These are phyloP conservation scores for Eubasilissa splendida DNA, from an alignment of 2,888 invertebrate genomes.

Conservation along the genomic window DNA sequence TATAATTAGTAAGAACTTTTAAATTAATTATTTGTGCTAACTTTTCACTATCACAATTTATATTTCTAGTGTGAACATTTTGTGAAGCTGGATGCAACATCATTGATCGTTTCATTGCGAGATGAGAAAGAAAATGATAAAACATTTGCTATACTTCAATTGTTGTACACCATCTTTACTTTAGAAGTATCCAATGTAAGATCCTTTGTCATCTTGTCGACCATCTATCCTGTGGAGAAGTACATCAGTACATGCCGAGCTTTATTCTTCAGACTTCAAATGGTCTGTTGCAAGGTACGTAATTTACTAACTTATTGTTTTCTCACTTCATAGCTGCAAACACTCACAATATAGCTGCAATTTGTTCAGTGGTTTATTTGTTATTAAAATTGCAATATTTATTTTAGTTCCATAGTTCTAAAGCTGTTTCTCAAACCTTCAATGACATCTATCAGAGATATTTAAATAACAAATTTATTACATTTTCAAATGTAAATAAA, in stretches of 20 bases:
- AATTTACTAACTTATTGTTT: background rate
- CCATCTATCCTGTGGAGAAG: slow-evolving; percentile 30
- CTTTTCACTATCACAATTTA: background rate
- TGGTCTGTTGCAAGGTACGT: slow-evolving; percentile 55
- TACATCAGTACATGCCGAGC: slow-evolving; percentile 40
- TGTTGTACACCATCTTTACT: slow-evolving; percentile 46
- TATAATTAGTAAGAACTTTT: background rate
- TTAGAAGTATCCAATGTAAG: slow-evolving; percentile 13
- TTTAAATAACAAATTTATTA: no score
- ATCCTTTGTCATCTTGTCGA: slow-evolving; percentile 31
- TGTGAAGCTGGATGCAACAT: slow-evolving; percentile 42
- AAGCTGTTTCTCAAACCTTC: no score
- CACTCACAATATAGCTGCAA: no score
- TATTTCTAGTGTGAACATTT: slow-evolving; percentile 45
- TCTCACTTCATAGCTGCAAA: background rate
- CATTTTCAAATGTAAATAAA: no score
- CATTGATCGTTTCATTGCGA: slow-evolving; percentile 44
- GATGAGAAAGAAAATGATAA: slow-evolving; percentile 48
- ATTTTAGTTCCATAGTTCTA: no score
- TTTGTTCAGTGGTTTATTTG: no score
- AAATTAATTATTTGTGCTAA: no score
- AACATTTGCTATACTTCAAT: slow-evolving; percentile 43
- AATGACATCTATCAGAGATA: no score
- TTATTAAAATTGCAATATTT: no score
- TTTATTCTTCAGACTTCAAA: slow-evolving; percentile 55